Evolutionary conservation across 1,140 invertebrate species (phyloP), one percentile per base, ranked within the genome.

Genomic region (Drosophila jambulina): DNA sequence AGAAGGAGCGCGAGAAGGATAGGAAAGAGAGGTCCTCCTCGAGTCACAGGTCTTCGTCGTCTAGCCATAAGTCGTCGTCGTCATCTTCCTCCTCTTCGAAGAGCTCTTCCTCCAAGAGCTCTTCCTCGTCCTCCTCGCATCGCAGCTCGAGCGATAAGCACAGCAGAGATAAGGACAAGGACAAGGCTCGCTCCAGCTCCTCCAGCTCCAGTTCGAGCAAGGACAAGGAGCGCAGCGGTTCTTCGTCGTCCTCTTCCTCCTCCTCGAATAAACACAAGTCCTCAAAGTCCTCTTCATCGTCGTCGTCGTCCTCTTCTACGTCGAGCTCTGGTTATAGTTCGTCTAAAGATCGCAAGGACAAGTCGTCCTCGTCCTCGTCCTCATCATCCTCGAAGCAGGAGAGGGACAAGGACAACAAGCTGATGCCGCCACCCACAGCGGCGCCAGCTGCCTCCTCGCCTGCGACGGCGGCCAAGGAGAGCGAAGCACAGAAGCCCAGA

Each of bases 391-490:
- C 74, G 3, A 91, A 78, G 29, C 85, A 79, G 58, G 86, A 86
- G 59, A 96, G 95, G 77, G 95, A 95, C 81, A 96, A 96, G 85
- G 95, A 95, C 27, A 85, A 90, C 43, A 96, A 96, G 91, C 82
- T 95, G 8, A 94, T 95, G 88, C 94, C 94, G 13, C 95, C 95
- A 43, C 85, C 85, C 23, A 5, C 78, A 10, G 42, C 56, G 21
- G 12, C 68, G 36, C 43, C 43, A 40, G 42, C 29, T 46, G 27
- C 63, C 2, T 51, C 49, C 12, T 64, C 64, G 13, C 25, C 63
- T 2, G 13, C 62, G 12, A 12, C 25, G 12, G 23, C 25, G 57
- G 19, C 75, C 15, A 97, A 96, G 93, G 80, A 79, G 12, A 48
- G 25, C 42, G 86, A 88, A 17, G 19, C 40, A 3, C 86, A 76